phyloP scores from a whole-genome alignment of 2,113 vertebrate species.

The Cyrtonyx montezumae region DNA sequence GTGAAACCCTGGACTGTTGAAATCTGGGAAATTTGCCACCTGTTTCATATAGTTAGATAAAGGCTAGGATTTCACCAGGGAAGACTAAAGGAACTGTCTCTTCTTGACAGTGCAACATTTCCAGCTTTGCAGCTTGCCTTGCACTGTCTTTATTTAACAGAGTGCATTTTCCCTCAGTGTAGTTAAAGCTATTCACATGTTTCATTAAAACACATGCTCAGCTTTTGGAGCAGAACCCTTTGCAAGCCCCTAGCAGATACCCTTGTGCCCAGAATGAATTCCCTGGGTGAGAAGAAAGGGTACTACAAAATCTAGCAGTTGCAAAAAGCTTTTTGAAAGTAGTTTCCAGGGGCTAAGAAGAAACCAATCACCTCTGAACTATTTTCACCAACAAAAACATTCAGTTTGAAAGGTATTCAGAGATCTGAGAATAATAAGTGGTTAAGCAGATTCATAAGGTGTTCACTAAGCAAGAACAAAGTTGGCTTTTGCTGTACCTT shows the following conservation, averaged over 20 bases:
- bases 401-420: not conserved
- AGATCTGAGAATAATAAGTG: not conserved
- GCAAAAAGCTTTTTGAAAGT: conserved; percentile 1
- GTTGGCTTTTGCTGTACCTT: conserved; percentile 7
- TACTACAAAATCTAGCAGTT: conserved; percentile 9
- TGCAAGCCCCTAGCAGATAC: not conserved
- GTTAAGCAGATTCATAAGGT: not conserved
- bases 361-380: conserved; percentile 21
- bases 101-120: conserved; percentile 29
- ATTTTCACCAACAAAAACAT: not conserved
- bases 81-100: conserved; percentile 12
- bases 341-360: conserved; percentile 26
- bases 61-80: conserved; percentile 48
- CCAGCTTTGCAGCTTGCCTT: conserved; percentile 3
- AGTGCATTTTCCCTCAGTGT: not conserved
- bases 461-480: not conserved
- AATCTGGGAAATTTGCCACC: conserved; percentile 51
- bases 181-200: conserved; percentile 12
- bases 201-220: conserved; percentile 20
- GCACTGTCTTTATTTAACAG: conserved; percentile 6
- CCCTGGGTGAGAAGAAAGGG: not conserved
- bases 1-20: not conserved
- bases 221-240: conserved; percentile 9
- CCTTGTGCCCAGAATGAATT: conserved; percentile 3
- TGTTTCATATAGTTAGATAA: not conserved